Base-by-base conservation (phyloP, 1,140 invertebrate species). In the Caenorhabditis brenneri region DNA sequence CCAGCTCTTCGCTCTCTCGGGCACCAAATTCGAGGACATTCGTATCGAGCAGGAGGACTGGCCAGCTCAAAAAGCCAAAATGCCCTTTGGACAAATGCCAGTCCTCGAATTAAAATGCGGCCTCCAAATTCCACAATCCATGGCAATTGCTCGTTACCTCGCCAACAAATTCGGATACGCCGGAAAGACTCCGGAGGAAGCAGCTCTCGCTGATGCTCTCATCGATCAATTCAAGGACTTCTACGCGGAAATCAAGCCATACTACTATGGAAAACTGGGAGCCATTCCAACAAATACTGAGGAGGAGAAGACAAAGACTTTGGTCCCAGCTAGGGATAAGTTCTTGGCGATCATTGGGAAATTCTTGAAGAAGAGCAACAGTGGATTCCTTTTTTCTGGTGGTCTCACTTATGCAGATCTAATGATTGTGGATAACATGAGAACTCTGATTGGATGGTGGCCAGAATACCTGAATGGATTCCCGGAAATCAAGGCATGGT, bases 21-120 rank as follows among this genome's bases (percentile, higher is more conserved):
- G 55, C 27, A 69, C 48, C 19, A 39, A 80, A 51, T 84, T 58
- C 78, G 83, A 84, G 55, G 83, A 84, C 19, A 39, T 84, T 33
- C 74, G 83, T 22, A 42, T 84, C 36, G 39, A 36, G 9, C 9
- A 80, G 6, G 83, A 29, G 4, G 24, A 79, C 5, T 84, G 74
- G 74, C 74, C 55, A 46, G 78, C 46, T 10, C 36, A 46, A 22
- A 84, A 84, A 46, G 39, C 74, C 55, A 69, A 84, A 29, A 80
- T 84, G 74, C 83, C 83, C 3, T 84, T 80, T n/a, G 83, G 83
- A 22, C 83, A 84, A 39, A 80, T 84, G 74, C 83, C 83, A 2
- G 83, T 84, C 16, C 33, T 84, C 7, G 74, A 79, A 27, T n/a
- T 84, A 10, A 65, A 36, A 33, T 65, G 33, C 27, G 83, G 83